These are phyloP conservation scores for Neolamprologus ventralis DNA, from an alignment of 2,113 vertebrate genomes.

Conservation along the genomic window DNA sequence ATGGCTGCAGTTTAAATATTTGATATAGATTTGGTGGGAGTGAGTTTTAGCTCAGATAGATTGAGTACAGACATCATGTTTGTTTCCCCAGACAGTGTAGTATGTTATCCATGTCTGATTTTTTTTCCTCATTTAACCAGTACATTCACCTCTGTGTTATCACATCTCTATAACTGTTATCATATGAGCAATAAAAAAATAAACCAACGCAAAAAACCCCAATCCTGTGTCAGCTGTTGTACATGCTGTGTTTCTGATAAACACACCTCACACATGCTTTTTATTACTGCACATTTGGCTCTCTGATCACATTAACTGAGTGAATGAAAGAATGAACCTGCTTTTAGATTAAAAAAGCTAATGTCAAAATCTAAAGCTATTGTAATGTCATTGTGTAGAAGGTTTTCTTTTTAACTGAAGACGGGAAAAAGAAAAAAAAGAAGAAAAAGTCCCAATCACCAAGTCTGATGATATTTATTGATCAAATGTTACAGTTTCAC, in stretches of 20 bases:
- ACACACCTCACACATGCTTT: not conserved
- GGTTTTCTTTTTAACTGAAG: not conserved
- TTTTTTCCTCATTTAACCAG: not conserved
- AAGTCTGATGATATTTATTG: slow-evolving; percentile 45
- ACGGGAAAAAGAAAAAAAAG: not conserved
- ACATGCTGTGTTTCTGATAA: not conserved
- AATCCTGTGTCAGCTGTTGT: not conserved
- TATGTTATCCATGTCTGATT: not conserved
- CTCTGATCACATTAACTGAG: not conserved
- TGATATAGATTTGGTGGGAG: not conserved
- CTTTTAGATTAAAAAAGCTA: not conserved
- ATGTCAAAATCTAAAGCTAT: not conserved
- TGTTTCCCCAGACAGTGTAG: not conserved
- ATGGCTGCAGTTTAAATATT: fast-evolving
- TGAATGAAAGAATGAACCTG: not conserved
- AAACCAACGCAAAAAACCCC: fast-evolving
- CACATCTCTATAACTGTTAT: not conserved
- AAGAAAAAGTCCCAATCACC: not conserved
- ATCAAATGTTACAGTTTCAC: slow-evolving; percentile 39
- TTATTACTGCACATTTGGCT: not conserved
- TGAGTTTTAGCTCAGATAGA: not conserved
- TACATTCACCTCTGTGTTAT: not conserved
- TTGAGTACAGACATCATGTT: not conserved
- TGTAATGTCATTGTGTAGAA: not conserved
- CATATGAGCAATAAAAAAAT: not conserved